Evolutionary conservation across 1,140 invertebrate genomes (phyloP).

Genomic region (Bombus cullumanus): DNA sequence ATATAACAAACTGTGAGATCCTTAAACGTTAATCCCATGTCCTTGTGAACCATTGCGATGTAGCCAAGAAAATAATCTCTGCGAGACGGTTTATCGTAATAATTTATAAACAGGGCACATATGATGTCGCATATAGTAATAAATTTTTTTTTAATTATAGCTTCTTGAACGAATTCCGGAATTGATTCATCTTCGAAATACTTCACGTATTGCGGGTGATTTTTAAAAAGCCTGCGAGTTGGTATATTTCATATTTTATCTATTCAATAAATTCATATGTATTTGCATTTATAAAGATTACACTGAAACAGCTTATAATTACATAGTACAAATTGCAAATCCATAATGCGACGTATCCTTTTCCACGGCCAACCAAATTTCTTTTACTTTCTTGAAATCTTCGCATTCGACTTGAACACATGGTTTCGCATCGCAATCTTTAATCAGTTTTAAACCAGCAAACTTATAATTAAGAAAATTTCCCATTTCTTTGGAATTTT

Average conservation of each 20-base stretch:
- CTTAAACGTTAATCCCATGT: constrained; percentile 2
- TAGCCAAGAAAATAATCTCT: constrained; percentile 50
- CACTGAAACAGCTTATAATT: not conserved
- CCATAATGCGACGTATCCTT: constrained; percentile 5
- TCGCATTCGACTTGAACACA: not conserved
- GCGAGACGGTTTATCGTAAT: constrained; percentile 31
- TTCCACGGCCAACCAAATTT: constrained; percentile 1
- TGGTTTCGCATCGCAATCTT: too few relatives aligned
- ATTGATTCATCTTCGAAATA: constrained; percentile 12
- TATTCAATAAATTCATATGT: not conserved
- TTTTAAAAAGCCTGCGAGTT: not conserved
- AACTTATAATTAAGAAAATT: not conserved
- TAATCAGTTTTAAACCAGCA: not conserved
- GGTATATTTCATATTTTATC: not conserved
- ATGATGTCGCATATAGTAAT: constrained; percentile 26
- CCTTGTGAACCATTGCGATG: constrained; percentile 58
- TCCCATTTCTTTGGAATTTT: constrained; percentile 7
- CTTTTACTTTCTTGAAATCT: not conserved
- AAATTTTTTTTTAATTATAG: constrained; percentile 54
- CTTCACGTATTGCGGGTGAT: constrained; percentile 21
- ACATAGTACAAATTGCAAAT: constrained; percentile 4
- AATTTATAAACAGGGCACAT: constrained; percentile 37
- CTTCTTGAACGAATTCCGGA: constrained; percentile 25
- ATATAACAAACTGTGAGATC: not conserved
- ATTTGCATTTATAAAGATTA: not conserved